Conservation (phyloP, 2,797 vertebrate species). For the Hyperoplus lanceolatus region DNA sequence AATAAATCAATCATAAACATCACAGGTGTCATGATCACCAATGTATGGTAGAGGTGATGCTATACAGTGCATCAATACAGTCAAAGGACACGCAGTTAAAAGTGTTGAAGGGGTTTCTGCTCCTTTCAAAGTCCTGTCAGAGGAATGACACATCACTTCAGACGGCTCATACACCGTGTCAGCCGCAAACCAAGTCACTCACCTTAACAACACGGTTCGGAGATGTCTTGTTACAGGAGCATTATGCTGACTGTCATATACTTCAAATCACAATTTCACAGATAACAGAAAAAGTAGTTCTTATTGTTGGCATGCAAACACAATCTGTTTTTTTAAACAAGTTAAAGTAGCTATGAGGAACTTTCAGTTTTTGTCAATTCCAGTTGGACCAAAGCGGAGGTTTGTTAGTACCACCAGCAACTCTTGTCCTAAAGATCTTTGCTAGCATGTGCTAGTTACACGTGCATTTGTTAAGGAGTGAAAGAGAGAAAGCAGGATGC, state of each 20-base stretch:
- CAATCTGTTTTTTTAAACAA: conserved; percentile 22
- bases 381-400: no score
- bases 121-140: conserved; percentile 32
- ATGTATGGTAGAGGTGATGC: no score
- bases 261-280: conserved; percentile 44
- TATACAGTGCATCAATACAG: no score
- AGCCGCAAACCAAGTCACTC: conserved; percentile 57
- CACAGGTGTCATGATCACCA: no score
- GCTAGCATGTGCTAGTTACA: no score
- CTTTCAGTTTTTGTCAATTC: no score
- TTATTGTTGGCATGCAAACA: conserved; percentile 41
- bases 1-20: no score
- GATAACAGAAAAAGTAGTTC: conserved; percentile 41
- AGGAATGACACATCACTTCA: conserved; percentile 39
- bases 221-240: conserved; percentile 41
- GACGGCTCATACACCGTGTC: conserved; percentile 35
- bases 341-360: neutral
- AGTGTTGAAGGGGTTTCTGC: conserved; percentile 2
- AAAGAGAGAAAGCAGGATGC: no score
- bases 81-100: no score
- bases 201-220: conserved; percentile 52
- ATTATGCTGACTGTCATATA: conserved; percentile 35
- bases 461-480: no score
- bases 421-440: no score
- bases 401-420: no score